phyloP scores from a whole-genome alignment of 2,113 vertebrate genomes.

The Myiagra hebetior region DNA sequence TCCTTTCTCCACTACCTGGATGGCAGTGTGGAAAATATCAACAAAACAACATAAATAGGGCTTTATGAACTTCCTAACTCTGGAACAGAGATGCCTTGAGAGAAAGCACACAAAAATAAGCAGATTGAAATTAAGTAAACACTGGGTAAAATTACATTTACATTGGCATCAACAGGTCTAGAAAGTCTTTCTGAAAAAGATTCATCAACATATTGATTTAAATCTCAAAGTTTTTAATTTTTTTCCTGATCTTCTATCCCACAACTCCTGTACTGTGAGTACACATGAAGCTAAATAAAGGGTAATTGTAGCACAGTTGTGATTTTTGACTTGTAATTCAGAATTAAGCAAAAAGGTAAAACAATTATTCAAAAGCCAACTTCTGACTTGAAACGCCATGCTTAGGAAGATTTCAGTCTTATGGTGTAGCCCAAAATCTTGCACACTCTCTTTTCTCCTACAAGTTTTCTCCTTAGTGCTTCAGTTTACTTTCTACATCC shows the following conservation, averaged over 20 bases:
- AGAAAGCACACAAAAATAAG: neutral
- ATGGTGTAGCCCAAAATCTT: neutral
- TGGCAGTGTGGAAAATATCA: neutral
- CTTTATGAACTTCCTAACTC: neutral
- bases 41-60: neutral
- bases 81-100: neutral
- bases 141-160: neutral
- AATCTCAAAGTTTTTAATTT: neutral
- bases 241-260: neutral
- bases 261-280: neutral
- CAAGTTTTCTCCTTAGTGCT: neutral
- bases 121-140: neutral
- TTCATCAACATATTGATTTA: neutral
- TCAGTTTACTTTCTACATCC: neutral
- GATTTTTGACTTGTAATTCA: neutral
- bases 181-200: neutral
- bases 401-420: neutral
- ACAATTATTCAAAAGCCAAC: neutral
- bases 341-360: neutral
- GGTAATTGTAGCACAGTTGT: neutral
- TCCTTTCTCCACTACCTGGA: neutral
- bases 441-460: fast-evolving
- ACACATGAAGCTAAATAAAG: neutral
- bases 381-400: neutral
- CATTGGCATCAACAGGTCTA: fast-evolving